Percentiles rank a stretch among this genome's conserved stretches.
Conservation (phyloP, 2,113 vertebrate species). For the Dicerorhinus sumatrensis region DNA sequence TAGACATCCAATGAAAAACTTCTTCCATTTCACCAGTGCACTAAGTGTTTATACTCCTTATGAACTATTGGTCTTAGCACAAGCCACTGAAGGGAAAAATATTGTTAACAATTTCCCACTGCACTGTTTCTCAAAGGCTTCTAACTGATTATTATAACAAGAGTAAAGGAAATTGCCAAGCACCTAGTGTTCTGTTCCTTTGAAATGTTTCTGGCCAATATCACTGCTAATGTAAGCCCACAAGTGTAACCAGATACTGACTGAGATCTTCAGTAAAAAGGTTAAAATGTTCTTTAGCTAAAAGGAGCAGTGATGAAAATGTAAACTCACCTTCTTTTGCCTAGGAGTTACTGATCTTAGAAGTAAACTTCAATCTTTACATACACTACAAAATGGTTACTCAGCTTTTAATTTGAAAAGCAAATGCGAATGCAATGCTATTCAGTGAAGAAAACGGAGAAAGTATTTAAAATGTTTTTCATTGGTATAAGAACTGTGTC, state of each 20-base stretch:
- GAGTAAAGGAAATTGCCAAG: not conserved
- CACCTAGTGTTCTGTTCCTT: not conserved
- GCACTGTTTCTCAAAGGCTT: not conserved
- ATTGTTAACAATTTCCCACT: not conserved
- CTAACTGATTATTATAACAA: not conserved
- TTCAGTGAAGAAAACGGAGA: not conserved
- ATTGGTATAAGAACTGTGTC: conserved; percentile 9
- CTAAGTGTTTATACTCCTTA: not conserved
- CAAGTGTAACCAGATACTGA: not conserved
- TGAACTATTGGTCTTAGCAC: not conserved
- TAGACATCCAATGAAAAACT: not conserved
- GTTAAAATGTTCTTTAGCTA: not conserved
- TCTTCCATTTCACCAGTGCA: not conserved
- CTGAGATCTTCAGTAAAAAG: not conserved
- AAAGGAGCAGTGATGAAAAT: not conserved
- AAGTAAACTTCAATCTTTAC: not conserved
- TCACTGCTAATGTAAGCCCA: not conserved
- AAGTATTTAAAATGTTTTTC: conserved; percentile 35
- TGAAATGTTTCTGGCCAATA: not conserved
- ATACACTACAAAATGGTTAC: not conserved
- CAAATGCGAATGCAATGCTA: conserved; percentile 11
- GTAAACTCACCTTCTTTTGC: not conserved
- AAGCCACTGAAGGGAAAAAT: not conserved
- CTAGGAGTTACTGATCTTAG: not conserved
- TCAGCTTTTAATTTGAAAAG: conserved; percentile 52